These are phyloP conservation scores for Actenoides lindsayi DNA, from an alignment of 2,113 vertebrate species.

Conservation along the genomic window DNA sequence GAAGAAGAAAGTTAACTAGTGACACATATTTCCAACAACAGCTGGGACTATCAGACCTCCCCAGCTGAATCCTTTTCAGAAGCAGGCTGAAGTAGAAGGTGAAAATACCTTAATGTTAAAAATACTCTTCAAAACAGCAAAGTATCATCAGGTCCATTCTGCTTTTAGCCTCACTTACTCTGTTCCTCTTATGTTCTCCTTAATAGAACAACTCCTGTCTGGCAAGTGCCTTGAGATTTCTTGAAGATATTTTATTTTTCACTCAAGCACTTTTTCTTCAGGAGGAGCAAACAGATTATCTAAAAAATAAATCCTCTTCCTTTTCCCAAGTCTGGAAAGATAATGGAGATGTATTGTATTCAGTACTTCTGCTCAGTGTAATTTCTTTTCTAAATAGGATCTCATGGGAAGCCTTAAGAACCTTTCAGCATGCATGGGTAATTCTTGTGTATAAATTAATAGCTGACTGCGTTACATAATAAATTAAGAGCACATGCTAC, in stretches of 20 bases:
- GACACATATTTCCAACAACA: neutral
- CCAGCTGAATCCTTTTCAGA: neutral
- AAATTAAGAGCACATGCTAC: neutral
- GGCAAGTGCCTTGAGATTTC: neutral
- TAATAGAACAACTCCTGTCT: neutral
- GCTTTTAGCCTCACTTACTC: neutral
- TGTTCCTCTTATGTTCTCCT: neutral
- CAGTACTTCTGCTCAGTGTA: neutral
- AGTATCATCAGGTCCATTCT: rapidly evolving
- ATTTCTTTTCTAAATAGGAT: neutral
- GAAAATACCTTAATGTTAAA: neutral
- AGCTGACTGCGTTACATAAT: neutral
- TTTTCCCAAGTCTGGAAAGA: neutral
- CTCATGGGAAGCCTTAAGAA: neutral
- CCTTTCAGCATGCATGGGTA: neutral
- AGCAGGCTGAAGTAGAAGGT: neutral
- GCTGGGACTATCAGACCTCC: neutral
- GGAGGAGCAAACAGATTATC: neutral
- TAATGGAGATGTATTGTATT: neutral
- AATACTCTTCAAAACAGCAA: neutral
- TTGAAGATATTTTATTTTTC: neutral
- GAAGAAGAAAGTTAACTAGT: neutral
- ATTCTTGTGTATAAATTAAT: neutral
- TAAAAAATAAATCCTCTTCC: neutral
- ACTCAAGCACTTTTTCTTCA: neutral